Evolutionary conservation across 1,140 invertebrate genomes (phyloP).

Genomic region (Solen grandis): DNA sequence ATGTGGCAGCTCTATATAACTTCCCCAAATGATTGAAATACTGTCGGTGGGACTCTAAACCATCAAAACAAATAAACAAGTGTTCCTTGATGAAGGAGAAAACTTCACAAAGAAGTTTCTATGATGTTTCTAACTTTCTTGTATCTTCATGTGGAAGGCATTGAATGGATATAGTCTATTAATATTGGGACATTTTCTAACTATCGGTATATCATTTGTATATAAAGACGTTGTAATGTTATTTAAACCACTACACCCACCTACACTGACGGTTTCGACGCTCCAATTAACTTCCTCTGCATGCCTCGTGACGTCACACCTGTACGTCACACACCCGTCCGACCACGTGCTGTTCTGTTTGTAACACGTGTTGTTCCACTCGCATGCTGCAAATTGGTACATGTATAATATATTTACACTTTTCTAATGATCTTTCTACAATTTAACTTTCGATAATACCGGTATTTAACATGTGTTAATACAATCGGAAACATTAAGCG

Average conservation of each 20-base stretch:
- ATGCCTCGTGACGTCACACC: conserved; percentile 18
- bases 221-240: no score
- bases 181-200: no score
- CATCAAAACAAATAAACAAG: no score
- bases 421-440: background rate
- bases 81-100: no score
- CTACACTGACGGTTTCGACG: conserved; percentile 20
- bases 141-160: no score
- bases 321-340: conserved; percentile 38
- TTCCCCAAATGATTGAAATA: background rate
- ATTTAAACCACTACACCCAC: no score
- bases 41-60: no score
- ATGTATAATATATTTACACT: background rate
- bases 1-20: background rate
- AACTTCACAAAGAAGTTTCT: no score
- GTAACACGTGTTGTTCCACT: conserved; percentile 49
- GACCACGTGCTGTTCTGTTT: conserved; percentile 24
- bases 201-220: no score
- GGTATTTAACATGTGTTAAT: background rate
- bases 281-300: conserved; percentile 29
- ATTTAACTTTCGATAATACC: background rate
- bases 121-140: no score
- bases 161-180: no score
- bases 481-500: background rate
- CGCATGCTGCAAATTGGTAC: conserved; percentile 20